These are phyloP conservation scores for Drosophila micromelanica DNA, from an alignment of 1,140 invertebrate genomes.

Conservation along the genomic window DNA sequence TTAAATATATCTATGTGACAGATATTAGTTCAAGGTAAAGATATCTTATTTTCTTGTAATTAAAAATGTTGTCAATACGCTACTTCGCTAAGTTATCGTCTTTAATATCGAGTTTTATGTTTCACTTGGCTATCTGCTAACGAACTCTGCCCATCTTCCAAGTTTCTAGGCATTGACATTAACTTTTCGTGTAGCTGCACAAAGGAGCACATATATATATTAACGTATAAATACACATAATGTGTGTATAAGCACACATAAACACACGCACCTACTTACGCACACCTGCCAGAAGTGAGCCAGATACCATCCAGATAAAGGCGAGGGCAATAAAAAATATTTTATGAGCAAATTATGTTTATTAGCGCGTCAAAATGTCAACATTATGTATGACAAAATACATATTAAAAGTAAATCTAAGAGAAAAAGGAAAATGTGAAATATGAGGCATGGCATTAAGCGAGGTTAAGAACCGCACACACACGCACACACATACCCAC, in stretches of 20 bases:
- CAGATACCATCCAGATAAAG: constrained; percentile 56
- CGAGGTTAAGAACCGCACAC: constrained; percentile 2
- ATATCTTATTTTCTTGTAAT: too few relatives aligned
- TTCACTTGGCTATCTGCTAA: constrained; percentile 35
- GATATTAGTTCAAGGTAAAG: too few relatives aligned
- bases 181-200: constrained; percentile 5
- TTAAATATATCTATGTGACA: too few relatives aligned
- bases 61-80: neutral
- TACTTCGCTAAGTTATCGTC: constrained; percentile 21
- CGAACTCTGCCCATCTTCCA: constrained; percentile 29
- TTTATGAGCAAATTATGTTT: constrained; percentile 82
- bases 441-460: constrained; percentile 60
- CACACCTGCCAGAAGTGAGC: constrained; percentile 46
- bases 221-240: constrained; percentile 24
- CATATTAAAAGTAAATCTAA: constrained; percentile 62
- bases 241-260: constrained; percentile 22
- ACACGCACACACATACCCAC: neutral
- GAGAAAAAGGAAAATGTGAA: constrained; percentile 42
- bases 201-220: constrained; percentile 22
- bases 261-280: constrained; percentile 9
- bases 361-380: constrained; percentile 82
- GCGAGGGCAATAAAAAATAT: constrained; percentile 66
- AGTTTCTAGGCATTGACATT: constrained; percentile 15
- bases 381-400: constrained; percentile 74
- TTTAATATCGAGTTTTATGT: constrained; percentile 40